These are phyloP conservation scores for Cephus sareptanus DNA, from an alignment of 2,888 invertebrate genomes.

Conservation along the genomic window DNA sequence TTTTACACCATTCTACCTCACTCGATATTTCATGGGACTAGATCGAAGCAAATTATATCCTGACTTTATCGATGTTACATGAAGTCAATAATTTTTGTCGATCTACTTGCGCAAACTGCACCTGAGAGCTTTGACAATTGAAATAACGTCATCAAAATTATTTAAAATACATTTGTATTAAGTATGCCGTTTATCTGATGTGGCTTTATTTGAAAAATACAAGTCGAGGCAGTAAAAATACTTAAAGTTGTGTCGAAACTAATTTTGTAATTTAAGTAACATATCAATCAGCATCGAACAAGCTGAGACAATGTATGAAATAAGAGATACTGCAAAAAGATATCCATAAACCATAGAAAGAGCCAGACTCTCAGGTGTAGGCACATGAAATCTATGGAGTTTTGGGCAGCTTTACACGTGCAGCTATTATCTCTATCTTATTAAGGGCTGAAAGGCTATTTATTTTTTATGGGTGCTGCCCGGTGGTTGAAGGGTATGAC, in stretches of 20 bases:
- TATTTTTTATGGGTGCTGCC: conserved; percentile 59
- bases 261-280: background rate
- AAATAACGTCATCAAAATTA: background rate
- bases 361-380: background rate
- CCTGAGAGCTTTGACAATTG: background rate
- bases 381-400: background rate
- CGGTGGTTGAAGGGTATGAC: conserved; percentile 47
- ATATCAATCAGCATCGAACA: background rate
- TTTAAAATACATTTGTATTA: background rate
- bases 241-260: background rate
- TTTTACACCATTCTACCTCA: background rate
- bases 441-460: conserved; percentile 5
- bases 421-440: background rate
- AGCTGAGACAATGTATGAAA: background rate
- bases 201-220: background rate
- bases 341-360: background rate
- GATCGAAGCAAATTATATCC: background rate
- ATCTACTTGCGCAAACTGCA: background rate
- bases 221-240: background rate
- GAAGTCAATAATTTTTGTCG: background rate
- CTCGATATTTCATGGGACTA: background rate
- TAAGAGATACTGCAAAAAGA: background rate
- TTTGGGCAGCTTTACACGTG: background rate
- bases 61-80: too few relatives aligned
- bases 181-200: background rate